A percentile compares a stretch with the other conserved stretches of the same genome.
Evolutionary conservation across 2,113 vertebrate genomes (phyloP).

Genomic region (Campylomormyrus numenius): DNA sequence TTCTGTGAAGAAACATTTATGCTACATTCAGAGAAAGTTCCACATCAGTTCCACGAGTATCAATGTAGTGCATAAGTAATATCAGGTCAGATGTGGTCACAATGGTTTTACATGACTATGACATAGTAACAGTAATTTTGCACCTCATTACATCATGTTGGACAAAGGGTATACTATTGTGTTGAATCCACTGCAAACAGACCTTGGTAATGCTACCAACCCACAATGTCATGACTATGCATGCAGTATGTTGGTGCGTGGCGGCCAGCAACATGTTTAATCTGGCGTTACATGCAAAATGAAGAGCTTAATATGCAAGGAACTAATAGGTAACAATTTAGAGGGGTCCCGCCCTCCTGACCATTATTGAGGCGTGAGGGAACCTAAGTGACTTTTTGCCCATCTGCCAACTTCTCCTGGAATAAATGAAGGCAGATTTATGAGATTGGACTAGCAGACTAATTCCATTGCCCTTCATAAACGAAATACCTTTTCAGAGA

Average conservation of each 20-base stretch:
- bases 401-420: background rate
- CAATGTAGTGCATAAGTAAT: background rate
- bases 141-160: background rate
- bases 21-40: background rate
- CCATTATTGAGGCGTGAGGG: background rate
- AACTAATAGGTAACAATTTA: background rate
- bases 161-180: background rate
- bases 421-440: background rate
- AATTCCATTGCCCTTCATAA: conserved; percentile 6
- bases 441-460: background rate
- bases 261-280: background rate
- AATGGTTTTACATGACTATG: background rate
- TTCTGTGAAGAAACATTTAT: background rate
- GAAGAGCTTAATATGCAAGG: background rate
- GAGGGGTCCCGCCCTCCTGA: background rate
- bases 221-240: background rate
- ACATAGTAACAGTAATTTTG: background rate
- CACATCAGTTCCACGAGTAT: background rate
- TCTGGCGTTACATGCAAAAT: background rate
- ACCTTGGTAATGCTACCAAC: background rate
- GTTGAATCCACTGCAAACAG: background rate
- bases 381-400: background rate
- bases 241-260: background rate
- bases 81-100: background rate
- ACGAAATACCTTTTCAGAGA: background rate